Conservation (phyloP, 2,888 invertebrate species). For the Mantis religiosa region DNA sequence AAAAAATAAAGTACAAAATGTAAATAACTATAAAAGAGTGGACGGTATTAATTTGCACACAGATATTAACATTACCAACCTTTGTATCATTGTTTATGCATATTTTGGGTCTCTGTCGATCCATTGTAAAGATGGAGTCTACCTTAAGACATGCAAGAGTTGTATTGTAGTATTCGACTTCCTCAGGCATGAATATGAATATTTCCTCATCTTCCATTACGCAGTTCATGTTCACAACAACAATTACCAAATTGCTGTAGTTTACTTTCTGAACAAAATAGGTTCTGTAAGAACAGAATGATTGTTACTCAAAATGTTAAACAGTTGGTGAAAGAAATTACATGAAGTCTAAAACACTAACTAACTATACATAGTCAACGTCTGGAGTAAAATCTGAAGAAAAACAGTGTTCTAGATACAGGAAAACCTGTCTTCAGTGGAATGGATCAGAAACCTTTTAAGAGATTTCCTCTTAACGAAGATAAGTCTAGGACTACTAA, state of each 20-base stretch:
- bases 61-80: not conserved
- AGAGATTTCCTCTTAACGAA: no score
- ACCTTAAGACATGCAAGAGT: not conserved
- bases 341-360: no score
- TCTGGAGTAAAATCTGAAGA: no score
- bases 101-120: not conserved
- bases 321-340: no score
- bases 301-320: no score
- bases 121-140: not conserved
- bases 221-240: slow-evolving; percentile 66
- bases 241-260: slow-evolving; percentile 81
- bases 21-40: not conserved
- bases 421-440: no score
- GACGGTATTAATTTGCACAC: not conserved
- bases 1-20: not conserved
- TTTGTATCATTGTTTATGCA: not conserved
- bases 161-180: not conserved
- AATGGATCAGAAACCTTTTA: no score
- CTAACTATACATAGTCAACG: no score
- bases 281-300: slow-evolving; percentile 33
- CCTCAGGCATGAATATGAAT: not conserved
- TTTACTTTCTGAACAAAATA: slow-evolving; percentile 41
- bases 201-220: not conserved
- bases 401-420: no score
- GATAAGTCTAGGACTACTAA: no score